Evolutionary conservation across 37 sponge, comb jelly and placozoan genomes (phyloP).

Genomic region (Oscarella lobularis): DNA sequence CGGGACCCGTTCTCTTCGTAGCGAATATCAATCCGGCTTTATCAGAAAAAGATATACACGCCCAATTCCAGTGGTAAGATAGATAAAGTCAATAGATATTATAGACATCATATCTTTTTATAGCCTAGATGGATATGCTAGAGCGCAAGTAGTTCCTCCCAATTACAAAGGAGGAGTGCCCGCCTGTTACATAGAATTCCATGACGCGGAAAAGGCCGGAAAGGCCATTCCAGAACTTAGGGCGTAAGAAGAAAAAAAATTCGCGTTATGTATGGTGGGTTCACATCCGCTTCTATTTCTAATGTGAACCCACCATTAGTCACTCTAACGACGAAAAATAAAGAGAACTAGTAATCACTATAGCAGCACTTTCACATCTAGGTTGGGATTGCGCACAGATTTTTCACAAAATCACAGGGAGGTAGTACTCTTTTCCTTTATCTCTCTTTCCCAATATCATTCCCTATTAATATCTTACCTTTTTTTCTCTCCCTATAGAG

Average conservation of each 20-base stretch:
- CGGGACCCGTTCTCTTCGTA: conserved; percentile 54
- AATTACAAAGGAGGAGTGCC: conserved; percentile 7
- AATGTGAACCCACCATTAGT: too few relatives aligned
- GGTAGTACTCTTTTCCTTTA: conserved; percentile 3
- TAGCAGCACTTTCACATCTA: too few relatives aligned
- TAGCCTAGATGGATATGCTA: background rate
- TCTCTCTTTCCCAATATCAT: conserved; percentile 8
- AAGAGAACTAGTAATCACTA: too few relatives aligned
- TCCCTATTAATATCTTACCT: background rate
- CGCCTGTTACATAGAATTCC: conserved; percentile 7
- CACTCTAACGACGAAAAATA: too few relatives aligned
- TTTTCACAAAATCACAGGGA: too few relatives aligned
- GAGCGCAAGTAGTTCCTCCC: background rate
- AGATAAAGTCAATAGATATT: background rate
- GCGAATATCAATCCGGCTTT: conserved; percentile 47
- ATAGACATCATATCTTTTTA: background rate
- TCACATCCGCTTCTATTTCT: too few relatives aligned
- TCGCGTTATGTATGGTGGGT: too few relatives aligned
- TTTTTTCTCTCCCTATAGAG: background rate
- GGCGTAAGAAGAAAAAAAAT: too few relatives aligned
- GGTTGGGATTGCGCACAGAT: too few relatives aligned
- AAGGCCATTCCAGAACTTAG: too few relatives aligned
- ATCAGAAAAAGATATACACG: conserved; percentile 36
- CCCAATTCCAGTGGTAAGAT: conserved; percentile 16
- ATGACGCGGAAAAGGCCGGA: conserved; percentile 46